Percentiles rank a stretch among this genome's conserved stretches.
These are phyloP conservation scores for Rhinolophus sinicus DNA, from an alignment of 2,113 vertebrate species.

Conservation along the genomic window DNA sequence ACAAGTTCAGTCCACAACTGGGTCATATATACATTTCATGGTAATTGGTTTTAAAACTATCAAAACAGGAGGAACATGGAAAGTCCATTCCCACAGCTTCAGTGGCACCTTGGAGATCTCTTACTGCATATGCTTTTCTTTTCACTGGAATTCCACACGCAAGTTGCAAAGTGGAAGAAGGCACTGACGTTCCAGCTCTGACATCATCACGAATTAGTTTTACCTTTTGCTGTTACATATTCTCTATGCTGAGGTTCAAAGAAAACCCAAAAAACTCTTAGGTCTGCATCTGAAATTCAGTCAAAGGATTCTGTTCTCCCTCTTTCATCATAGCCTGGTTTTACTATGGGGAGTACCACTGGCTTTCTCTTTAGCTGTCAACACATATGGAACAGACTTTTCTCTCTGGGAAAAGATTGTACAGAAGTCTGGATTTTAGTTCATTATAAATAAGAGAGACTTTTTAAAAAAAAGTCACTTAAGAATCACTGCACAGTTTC, in stretches of 20 bases:
- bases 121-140: background rate
- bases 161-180: background rate
- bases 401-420: constrained; percentile 5
- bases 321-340: background rate
- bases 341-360: background rate
- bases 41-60: constrained; percentile 53
- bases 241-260: background rate
- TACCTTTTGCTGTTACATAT: background rate
- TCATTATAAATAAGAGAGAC: constrained; percentile 54
- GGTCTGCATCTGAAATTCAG: background rate
- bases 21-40: background rate
- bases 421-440: constrained; percentile 36
- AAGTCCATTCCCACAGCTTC: background rate
- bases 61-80: constrained; percentile 6
- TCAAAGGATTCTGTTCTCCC: background rate
- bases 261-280: background rate
- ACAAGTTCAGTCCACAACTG: background rate
- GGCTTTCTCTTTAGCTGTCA: background rate
- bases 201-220: background rate
- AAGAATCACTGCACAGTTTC: constrained; percentile 29
- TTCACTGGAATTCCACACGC: constrained; percentile 10
- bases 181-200: background rate
- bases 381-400: background rate
- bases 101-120: background rate
- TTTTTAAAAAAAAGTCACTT: constrained; percentile 28